Conservation (phyloP, 1,140 invertebrate species). For the Zophobas atratus region DNA sequence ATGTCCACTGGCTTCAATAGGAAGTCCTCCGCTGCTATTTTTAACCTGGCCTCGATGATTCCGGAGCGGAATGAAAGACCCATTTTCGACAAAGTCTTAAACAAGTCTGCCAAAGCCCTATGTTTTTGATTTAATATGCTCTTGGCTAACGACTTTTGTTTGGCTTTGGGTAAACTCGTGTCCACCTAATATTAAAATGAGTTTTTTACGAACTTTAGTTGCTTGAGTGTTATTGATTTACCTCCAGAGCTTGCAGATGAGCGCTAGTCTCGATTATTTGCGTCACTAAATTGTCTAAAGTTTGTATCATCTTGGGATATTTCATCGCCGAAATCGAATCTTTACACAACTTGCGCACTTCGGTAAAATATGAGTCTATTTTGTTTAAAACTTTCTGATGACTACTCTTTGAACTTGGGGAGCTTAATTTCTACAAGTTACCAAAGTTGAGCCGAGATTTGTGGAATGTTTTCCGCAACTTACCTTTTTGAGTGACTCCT, state of each 20-base stretch:
- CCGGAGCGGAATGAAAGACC: constrained; percentile 87
- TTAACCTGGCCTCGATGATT: constrained; percentile 69
- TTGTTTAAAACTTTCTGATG: constrained; percentile 54
- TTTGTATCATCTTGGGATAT: constrained; percentile 74
- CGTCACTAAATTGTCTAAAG: constrained; percentile 77
- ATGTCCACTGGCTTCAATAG: constrained; percentile 76
- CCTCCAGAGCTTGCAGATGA: constrained; percentile 77
- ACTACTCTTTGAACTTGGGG: constrained; percentile 12
- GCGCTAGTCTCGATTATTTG: constrained; percentile 76
- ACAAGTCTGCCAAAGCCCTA: constrained; percentile 86
- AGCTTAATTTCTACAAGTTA: constrained; percentile 42
- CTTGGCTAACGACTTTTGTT: constrained; percentile 86
- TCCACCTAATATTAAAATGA: constrained; percentile 71
- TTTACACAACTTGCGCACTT: constrained; percentile 76
- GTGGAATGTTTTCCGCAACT: not conserved
- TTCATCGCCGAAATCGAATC: constrained; percentile 72
- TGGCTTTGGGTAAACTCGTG: constrained; percentile 76
- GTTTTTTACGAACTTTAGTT: constrained; percentile 24
- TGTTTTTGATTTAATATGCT: constrained; percentile 88
- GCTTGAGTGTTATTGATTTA: constrained; percentile 59
- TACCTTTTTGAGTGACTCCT: constrained; percentile 53
- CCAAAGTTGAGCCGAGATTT: constrained; percentile 9
- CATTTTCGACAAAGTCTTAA: constrained; percentile 80
- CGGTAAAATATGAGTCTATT: constrained; percentile 69
- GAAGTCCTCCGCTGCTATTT: constrained; percentile 68